phyloP scores from a whole-genome alignment of 2,113 vertebrate species.

The Thomomys bottae region DNA sequence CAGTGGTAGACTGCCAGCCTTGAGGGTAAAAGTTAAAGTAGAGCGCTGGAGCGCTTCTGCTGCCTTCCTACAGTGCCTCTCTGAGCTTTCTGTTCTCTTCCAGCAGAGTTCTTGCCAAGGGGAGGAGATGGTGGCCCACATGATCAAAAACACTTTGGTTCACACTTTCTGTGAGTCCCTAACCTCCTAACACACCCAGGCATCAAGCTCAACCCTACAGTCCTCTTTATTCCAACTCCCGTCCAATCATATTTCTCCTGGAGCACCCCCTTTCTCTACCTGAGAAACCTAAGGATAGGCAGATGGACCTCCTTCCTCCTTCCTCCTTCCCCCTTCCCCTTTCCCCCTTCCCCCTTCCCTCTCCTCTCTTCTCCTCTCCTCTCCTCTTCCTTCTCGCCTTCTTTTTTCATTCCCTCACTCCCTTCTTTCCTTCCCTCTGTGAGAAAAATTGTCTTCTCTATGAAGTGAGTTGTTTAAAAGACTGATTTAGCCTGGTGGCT shows the following conservation, averaged over 20 bases:
- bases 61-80: not conserved
- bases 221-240: not conserved
- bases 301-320: too few species aligned
- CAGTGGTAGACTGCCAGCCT: too few species aligned
- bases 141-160: not conserved
- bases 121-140: fast-evolving
- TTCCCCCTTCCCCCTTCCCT: not conserved
- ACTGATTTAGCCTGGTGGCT: too few species aligned
- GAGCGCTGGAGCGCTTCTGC: too few species aligned
- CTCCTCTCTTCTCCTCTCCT: not conserved
- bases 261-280: not conserved
- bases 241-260: not conserved
- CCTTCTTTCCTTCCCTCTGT: not conserved
- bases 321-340: not conserved
- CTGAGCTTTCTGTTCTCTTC: too few species aligned
- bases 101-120: not conserved
- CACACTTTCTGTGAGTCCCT: not conserved
- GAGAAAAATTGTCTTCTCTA: too few species aligned
- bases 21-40: too few species aligned
- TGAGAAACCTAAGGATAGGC: not conserved
- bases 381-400: not conserved
- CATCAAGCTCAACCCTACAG: not conserved
- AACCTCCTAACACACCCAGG: too few species aligned
- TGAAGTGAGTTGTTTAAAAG: too few species aligned
- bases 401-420: too few species aligned